A percentile compares a stretch with the other conserved stretches of the same genome.
phyloP scores from a whole-genome alignment of 2,888 invertebrate genomes.

The Dromius quadrimaculatus region DNA sequence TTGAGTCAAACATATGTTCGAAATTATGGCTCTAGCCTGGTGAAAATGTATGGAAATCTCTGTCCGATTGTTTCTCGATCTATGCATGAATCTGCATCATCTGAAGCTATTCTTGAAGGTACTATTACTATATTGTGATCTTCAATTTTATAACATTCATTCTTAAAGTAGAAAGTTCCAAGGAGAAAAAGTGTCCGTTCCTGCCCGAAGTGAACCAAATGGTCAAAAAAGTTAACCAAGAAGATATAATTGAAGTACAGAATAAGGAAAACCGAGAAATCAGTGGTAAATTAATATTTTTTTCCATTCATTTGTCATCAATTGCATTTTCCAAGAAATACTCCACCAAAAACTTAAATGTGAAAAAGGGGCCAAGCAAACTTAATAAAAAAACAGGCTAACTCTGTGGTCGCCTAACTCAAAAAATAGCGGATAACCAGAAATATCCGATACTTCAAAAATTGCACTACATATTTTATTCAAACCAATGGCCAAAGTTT shows the following conservation, averaged over 20 bases:
- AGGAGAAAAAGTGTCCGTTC: conserved; percentile 71
- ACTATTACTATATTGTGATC: not conserved
- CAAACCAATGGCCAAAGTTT: too few relatives aligned
- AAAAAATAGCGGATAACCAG: too few relatives aligned
- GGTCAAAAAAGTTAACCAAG: conserved; percentile 76
- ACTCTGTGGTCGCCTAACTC: too few relatives aligned
- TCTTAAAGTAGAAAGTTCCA: conserved; percentile 9
- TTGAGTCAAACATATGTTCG: conserved; percentile 84
- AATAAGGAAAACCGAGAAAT: conserved; percentile 50
- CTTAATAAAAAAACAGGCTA: too few relatives aligned
- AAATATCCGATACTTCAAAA: too few relatives aligned
- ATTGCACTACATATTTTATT: too few relatives aligned
- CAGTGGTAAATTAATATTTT: conserved; percentile 31
- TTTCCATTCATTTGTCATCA: too few relatives aligned
- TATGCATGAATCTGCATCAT: conserved; percentile 64
- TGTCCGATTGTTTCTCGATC: conserved; percentile 82
- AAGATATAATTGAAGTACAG: conserved; percentile 64
- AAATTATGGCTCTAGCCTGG: conserved; percentile 81
- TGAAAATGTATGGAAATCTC: conserved; percentile 84
- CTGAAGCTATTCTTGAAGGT: conserved; percentile 54
- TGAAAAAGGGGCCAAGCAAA: too few relatives aligned
- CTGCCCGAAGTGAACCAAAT: conserved; percentile 68
- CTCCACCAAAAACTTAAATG: too few relatives aligned
- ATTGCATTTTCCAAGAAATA: too few relatives aligned
- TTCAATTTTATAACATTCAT: not conserved